phyloP scores from a whole-genome alignment of 2,888 invertebrate genomes.

The Trissolcus japonicus region DNA sequence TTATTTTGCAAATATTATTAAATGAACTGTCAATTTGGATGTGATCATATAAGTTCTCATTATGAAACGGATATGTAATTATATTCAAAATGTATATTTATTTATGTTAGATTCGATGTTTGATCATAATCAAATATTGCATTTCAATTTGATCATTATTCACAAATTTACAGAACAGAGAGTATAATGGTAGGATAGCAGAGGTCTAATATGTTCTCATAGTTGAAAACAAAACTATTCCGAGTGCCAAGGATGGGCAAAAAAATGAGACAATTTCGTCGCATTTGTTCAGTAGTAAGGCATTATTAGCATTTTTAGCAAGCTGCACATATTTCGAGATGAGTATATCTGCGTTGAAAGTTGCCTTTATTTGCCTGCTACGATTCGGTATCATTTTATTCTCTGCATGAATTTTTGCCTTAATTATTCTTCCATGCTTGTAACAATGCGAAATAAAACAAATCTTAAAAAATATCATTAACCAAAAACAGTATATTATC shows the following conservation, averaged over 20 bases:
- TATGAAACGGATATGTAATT: too few relatives aligned
- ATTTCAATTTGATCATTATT: too few relatives aligned
- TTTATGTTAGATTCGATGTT: too few relatives aligned
- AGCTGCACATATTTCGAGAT: constrained; percentile 37
- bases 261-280: constrained; percentile 41
- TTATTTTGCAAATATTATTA: too few relatives aligned
- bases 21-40: too few relatives aligned
- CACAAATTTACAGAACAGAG: too few relatives aligned
- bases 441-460: constrained; percentile 39
- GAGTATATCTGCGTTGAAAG: constrained; percentile 21
- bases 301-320: constrained; percentile 36
- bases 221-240: constrained; percentile 25
- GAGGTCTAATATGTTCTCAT: constrained; percentile 25
- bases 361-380: constrained; percentile 27
- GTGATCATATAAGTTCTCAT: too few relatives aligned
- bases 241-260: constrained; percentile 21
- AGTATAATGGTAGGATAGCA: constrained; percentile 1
- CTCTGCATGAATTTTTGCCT: constrained; percentile 27
- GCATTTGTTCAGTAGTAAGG: constrained; percentile 27
- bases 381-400: constrained; percentile 42
- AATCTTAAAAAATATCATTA: constrained; percentile 21
- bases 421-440: constrained; percentile 34
- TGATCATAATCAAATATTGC: too few relatives aligned
- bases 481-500: too few relatives aligned
- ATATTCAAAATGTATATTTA: too few relatives aligned